Conservation (phyloP, 2,113 vertebrate genomes). For the Tenrec ecaudatus region DNA sequence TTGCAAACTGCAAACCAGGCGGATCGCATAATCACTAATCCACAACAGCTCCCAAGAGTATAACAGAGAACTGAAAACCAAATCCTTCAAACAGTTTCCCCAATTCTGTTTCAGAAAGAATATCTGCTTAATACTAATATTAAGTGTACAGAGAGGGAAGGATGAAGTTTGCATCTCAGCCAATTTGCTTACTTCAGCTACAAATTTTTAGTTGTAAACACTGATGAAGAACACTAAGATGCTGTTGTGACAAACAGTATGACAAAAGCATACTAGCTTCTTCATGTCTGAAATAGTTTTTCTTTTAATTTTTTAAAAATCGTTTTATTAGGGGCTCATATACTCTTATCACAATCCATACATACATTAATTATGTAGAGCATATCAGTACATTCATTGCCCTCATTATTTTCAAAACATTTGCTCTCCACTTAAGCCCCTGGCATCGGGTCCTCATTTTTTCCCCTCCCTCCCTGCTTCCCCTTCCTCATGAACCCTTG, state of each 20-base stretch:
- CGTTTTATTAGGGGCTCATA: too few species aligned
- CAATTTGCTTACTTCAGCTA: constrained; percentile 2
- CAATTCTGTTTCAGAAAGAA: not conserved
- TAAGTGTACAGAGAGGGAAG: not conserved
- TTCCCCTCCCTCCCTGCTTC: too few species aligned
- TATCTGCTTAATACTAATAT: not conserved
- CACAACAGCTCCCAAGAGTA: not conserved
- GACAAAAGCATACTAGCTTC: not conserved
- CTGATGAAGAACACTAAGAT: not conserved
- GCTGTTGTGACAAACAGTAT: not conserved
- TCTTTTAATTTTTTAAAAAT: too few species aligned
- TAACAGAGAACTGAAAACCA: not conserved
- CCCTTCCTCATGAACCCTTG: too few species aligned
- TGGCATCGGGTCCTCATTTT: too few species aligned
- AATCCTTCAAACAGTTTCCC: not conserved
- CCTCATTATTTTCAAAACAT: too few species aligned
- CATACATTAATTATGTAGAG: too few species aligned
- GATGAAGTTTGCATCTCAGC: not conserved
- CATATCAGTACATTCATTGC: too few species aligned
- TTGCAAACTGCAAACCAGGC: too few species aligned
- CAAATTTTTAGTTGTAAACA: constrained; percentile 25
- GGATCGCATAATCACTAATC: too few species aligned
- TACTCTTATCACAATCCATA: too few species aligned
- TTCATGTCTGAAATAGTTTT: not conserved
- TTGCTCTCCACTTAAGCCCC: too few species aligned